Evolutionary conservation across 2,888 invertebrate species (phyloP).

Genomic region (Prostheceraeus crozeri): DNA sequence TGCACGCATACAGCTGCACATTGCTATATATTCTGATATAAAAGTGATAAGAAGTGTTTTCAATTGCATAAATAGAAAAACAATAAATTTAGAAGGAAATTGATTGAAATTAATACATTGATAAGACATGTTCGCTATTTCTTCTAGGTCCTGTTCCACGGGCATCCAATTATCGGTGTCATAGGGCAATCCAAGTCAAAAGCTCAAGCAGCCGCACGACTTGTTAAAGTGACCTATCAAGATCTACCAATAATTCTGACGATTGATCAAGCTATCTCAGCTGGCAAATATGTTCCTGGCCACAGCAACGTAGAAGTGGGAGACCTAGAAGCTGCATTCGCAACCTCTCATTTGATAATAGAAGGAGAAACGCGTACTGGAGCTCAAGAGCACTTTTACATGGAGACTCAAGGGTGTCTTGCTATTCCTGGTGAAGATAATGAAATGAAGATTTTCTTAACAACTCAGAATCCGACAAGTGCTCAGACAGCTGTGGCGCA

Average conservation of each 20-base stretch:
- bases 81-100: too few species aligned
- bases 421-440: constrained; percentile 63
- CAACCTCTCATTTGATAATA: background rate
- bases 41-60: too few species aligned
- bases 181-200: constrained; percentile 69
- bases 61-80: too few species aligned
- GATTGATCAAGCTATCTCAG: constrained; percentile 58
- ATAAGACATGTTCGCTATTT: too few species aligned
- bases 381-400: constrained; percentile 84
- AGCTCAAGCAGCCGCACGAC: constrained; percentile 74
- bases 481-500: constrained; percentile 65
- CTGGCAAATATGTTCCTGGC: background rate
- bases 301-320: background rate
- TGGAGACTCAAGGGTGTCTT: constrained; percentile 68
- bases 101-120: too few species aligned
- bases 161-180: constrained; percentile 74
- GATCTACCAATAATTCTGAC: constrained; percentile 73
- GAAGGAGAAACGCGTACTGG: background rate
- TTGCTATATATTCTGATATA: too few species aligned
- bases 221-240: constrained; percentile 74
- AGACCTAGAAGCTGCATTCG: background rate
- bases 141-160: too few species aligned
- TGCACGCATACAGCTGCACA: too few species aligned
- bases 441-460: constrained; percentile 75
- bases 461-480: constrained; percentile 64